Conservation (phyloP, 2,113 vertebrate species). For the Litocranius walleri region DNA sequence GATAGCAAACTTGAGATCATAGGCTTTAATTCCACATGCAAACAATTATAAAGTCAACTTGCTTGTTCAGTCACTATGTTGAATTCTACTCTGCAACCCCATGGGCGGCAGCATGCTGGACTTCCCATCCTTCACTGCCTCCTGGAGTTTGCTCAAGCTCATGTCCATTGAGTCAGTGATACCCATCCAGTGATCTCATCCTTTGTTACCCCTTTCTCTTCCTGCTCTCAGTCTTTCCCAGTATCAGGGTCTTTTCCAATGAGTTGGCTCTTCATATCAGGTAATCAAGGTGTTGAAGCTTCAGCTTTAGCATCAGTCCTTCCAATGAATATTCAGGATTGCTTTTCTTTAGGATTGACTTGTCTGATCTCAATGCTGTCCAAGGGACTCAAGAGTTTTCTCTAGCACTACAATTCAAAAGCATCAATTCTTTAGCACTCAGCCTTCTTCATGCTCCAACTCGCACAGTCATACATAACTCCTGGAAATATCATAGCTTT, state of each 20-base stretch:
- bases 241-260: not conserved
- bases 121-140: not conserved
- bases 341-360: not conserved
- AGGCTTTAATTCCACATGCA: not conserved
- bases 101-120: not conserved
- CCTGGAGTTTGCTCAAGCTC: not conserved
- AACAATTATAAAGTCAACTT: not conserved
- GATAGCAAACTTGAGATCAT: not conserved
- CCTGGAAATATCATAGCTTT: not conserved
- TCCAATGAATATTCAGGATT: not conserved
- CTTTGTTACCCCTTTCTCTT: not conserved
- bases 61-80: not conserved
- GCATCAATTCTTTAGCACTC: not conserved
- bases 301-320: not conserved
- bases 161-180: not conserved
- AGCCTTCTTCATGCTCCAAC: not conserved
- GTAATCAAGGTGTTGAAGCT: not conserved
- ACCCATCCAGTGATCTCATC: not conserved
- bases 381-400: not conserved
- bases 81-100: not conserved
- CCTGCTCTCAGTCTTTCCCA: not conserved
- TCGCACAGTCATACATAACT: not conserved
- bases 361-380: not conserved
- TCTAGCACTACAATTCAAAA: not conserved
- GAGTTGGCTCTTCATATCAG: not conserved